Evolutionary conservation across 2,888 invertebrate species (phyloP).

Genomic region (Spodoptera exigua): DNA sequence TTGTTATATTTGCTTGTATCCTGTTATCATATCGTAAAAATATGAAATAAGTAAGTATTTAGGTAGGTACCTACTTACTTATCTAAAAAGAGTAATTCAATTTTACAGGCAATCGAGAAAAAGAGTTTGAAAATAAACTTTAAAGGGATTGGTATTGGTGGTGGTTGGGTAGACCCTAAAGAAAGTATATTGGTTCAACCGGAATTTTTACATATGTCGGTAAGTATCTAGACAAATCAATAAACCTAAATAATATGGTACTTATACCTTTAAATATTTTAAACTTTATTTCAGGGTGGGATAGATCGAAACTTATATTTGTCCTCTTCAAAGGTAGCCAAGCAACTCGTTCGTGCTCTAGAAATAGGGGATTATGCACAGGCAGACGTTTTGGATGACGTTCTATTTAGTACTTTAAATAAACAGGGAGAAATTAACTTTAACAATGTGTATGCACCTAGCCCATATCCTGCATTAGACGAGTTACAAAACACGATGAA

Average conservation of each 20-base stretch:
- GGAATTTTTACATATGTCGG: conserved; percentile 76
- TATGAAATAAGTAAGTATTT: too few relatives aligned
- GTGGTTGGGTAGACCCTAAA: conserved; percentile 83
- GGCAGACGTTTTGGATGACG: conserved; percentile 65
- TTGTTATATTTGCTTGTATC: background rate
- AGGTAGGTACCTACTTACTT: too few relatives aligned
- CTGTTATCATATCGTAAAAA: too few relatives aligned
- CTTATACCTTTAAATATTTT: too few relatives aligned
- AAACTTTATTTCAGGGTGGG: conserved; percentile 70
- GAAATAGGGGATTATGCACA: conserved; percentile 66
- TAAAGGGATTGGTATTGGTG: conserved; percentile 83
- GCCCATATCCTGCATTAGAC: conserved; percentile 70
- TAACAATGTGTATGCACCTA: conserved; percentile 76
- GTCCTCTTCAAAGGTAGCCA: conserved; percentile 63
- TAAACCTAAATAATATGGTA: too few relatives aligned
- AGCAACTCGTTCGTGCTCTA: conserved; percentile 67
- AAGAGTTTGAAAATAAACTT: conserved; percentile 81
- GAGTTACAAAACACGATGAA: conserved; percentile 71
- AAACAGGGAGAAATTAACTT: conserved; percentile 73
- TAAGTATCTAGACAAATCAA: conserved; percentile 48
- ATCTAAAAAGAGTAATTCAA: background rate
- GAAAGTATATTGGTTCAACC: conserved; percentile 77
- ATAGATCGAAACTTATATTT: conserved; percentile 75
- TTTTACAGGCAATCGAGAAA: conserved; percentile 78
- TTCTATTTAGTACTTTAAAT: conserved; percentile 67